phyloP scores from a whole-genome alignment of 2,797 vertebrate species.

The Pagetopsis macropterus region DNA sequence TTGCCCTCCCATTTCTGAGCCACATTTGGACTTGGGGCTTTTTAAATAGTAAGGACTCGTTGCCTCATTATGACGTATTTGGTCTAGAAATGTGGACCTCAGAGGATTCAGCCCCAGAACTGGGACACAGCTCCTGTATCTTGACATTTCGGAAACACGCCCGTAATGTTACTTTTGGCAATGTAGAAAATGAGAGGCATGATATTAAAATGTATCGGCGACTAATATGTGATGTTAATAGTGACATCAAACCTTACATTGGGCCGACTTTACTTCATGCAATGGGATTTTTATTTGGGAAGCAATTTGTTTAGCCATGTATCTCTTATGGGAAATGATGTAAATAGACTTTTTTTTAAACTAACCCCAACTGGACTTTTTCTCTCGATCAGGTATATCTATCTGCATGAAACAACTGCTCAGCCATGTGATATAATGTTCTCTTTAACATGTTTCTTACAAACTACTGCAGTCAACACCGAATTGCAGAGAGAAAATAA shows the following conservation, averaged over 20 bases:
- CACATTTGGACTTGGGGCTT: slow-evolving; percentile 11
- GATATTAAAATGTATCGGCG: slow-evolving; percentile 23
- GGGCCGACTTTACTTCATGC: background rate
- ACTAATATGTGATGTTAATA: background rate
- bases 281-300: background rate
- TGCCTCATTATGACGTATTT: slow-evolving; percentile 54
- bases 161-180: slow-evolving; percentile 58
- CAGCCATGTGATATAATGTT: background rate
- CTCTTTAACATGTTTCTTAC: background rate
- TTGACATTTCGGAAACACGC: slow-evolving; percentile 64
- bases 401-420: slow-evolving; percentile 7
- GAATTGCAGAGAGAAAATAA: background rate
- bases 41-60: slow-evolving; percentile 30
- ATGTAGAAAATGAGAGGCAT: slow-evolving; percentile 32
- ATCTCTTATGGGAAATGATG: background rate
- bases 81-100: slow-evolving; percentile 45
- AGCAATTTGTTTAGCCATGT: background rate
- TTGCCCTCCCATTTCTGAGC: slow-evolving; percentile 7
- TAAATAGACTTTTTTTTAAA: background rate
- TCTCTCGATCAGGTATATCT: background rate
- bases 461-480: background rate
- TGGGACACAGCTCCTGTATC: slow-evolving; percentile 63
- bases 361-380: background rate
- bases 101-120: slow-evolving; percentile 45
- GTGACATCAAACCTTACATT: slow-evolving; percentile 1